A percentile compares a stretch with the other conserved stretches of the same genome.
Conservation (phyloP, 2,888 invertebrate species). For the Spodoptera picta region DNA sequence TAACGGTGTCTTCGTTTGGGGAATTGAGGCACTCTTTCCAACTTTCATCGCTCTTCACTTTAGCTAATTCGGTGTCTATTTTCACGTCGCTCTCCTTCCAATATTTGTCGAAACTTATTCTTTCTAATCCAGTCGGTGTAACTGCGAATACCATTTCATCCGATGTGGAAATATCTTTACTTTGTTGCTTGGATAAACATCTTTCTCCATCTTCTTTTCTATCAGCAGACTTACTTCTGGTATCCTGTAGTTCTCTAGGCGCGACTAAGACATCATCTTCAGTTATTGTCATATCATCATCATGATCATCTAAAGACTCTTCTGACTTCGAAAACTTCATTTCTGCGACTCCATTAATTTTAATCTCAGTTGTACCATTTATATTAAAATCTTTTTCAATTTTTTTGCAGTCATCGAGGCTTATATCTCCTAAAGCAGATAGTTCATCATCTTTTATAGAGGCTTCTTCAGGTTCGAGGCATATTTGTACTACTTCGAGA, state of each 20-base stretch:
- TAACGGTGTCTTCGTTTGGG: constrained; percentile 71
- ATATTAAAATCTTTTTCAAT: constrained; percentile 62
- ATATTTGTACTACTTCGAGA: constrained; percentile 89
- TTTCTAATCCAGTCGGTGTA: constrained; percentile 84
- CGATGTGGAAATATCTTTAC: constrained; percentile 86
- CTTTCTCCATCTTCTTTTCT: constrained; percentile 67
- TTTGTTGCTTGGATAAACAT: constrained; percentile 82
- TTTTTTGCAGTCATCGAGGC: constrained; percentile 80
- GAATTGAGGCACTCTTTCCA: constrained; percentile 83
- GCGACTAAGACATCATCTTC: constrained; percentile 81
- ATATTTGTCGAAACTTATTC: constrained; percentile 86
- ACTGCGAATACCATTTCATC: constrained; percentile 88
- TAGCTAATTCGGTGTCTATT: constrained; percentile 67
- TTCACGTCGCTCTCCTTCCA: constrained; percentile 80
- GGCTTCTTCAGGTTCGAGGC: constrained; percentile 89
- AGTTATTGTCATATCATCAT: constrained; percentile 86
- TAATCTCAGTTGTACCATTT: constrained; percentile 59
- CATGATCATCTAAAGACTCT: constrained; percentile 81
- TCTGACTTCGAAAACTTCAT: constrained; percentile 80
- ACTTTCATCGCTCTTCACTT: constrained; percentile 80
- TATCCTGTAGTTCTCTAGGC: constrained; percentile 77
- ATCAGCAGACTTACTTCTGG: constrained; percentile 75
- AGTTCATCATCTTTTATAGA: constrained; percentile 87
- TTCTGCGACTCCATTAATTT: constrained; percentile 74
- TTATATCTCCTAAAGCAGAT: constrained; percentile 82